Base-by-base conservation (phyloP, 1,140 invertebrate genomes). In the Hesperophylax magnus region DNA sequence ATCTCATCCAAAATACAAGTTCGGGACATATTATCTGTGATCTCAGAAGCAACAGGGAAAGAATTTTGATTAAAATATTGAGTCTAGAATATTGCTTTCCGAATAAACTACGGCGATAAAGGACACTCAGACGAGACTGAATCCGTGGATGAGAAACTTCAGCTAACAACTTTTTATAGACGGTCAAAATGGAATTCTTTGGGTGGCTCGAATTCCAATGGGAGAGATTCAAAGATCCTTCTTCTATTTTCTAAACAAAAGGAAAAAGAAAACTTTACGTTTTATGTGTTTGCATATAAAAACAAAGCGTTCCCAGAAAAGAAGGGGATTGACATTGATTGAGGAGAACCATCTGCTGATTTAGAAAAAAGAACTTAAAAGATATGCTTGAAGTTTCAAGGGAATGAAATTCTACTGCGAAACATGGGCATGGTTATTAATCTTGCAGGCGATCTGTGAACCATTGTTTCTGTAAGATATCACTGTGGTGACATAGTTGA, bases 1-100 rank as follows among this genome's bases (percentile, higher is more conserved):
- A 5, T 39, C 18, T 71, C 39, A 17, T 47, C 67, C 18, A 52
- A 20, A 71, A 71, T 15, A 24, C 31, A 52, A 52, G 31, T 71
- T 71, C 67, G 67, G 53, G 67, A 71, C 34, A 47, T 71, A 71
- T 71, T 71, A 71, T 71, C 39, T 71, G 8, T 47, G 67, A 71
- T 71, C 67, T n/a, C n/a, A 18, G 18, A 52, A 34, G 67, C 67
- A 71, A 71, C 67, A 71, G 20, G 67, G 67, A 71, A 71, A 18
- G 39, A 71, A 71, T 71, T 71, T 71, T 71, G 67, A 71, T 71
- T 71, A 71, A 71, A 71, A 47, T 71, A 71, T 71, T 71, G 67
- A 71, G 67, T 53, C 67, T 17, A 34, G 67, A 18, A 52, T 71
- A 71, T 71, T 47, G 67, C 67, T 47, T 71, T 52, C 18, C 15